Evolutionary conservation across 2,113 vertebrate genomes (phyloP).

Genomic region (Struthidea cinerea): DNA sequence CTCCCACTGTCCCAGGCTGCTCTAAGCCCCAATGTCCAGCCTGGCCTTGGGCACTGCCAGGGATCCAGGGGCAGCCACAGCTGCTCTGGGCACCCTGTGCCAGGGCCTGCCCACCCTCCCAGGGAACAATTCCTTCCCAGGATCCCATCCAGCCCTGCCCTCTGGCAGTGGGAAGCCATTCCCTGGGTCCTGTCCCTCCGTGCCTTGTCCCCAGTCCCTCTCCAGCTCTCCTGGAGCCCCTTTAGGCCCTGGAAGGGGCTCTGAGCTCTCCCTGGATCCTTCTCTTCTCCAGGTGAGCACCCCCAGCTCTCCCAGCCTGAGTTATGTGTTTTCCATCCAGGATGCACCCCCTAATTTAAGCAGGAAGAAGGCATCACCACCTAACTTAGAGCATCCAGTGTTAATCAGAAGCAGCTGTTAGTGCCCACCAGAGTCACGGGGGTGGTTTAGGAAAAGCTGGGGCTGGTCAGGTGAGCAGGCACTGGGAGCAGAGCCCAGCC

Average conservation of each 20-base stretch:
- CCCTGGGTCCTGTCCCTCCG: background rate
- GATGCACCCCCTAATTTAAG: background rate
- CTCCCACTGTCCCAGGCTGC: background rate
- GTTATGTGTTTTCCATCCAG: background rate
- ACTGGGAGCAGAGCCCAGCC: background rate
- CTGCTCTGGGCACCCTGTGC: background rate
- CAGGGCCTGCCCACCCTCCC: background rate
- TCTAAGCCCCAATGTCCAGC: background rate
- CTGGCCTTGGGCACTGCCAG: background rate
- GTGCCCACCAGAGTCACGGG: background rate
- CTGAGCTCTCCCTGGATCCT: background rate
- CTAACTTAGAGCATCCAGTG: background rate
- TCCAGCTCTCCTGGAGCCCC: background rate
- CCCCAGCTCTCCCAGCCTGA: background rate
- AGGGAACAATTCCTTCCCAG: background rate
- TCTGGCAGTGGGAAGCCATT: background rate
- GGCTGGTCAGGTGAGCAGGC: background rate
- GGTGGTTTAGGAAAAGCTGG: background rate
- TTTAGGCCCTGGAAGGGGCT: rapidly evolving
- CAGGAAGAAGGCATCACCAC: background rate
- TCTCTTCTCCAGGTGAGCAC: background rate
- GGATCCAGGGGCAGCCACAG: background rate
- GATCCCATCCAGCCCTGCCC: rapidly evolving
- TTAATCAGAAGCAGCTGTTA: background rate
- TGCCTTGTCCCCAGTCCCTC: background rate